phyloP scores from a whole-genome alignment of 1,140 invertebrate genomes.

The Drosophila ogumai region DNA sequence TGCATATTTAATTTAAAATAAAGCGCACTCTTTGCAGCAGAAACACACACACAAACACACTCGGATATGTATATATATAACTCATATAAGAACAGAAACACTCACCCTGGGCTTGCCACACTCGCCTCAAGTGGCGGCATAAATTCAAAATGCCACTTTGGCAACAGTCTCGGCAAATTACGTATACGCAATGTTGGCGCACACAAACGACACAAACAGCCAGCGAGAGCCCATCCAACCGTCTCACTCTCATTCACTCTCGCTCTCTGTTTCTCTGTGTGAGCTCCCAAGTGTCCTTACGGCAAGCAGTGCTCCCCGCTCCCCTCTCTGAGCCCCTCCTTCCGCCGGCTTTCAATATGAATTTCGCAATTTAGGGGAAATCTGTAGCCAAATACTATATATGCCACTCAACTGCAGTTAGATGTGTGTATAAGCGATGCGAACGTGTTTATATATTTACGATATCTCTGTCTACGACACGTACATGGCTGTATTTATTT shows the following conservation, averaged over 20 bases:
- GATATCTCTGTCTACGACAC: constrained; percentile 4
- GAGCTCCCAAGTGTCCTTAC: constrained; percentile 55
- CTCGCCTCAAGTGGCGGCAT: constrained; percentile 77
- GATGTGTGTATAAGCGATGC: constrained; percentile 5
- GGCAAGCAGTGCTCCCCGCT: constrained; percentile 13
- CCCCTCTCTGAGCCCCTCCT: not conserved
- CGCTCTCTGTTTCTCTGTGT: constrained; percentile 16
- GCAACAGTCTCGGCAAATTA: constrained; percentile 73
- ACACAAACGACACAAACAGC: constrained; percentile 52
- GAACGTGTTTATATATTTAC: constrained; percentile 27
- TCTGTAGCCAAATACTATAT: constrained; percentile 48
- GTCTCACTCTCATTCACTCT: constrained; percentile 9
- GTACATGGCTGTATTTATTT: not conserved
- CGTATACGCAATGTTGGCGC: constrained; percentile 70
- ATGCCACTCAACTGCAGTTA: constrained; percentile 13
- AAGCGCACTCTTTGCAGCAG: constrained; percentile 48
- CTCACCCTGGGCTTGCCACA: constrained; percentile 45
- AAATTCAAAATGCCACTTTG: constrained; percentile 80
- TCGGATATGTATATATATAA: not conserved
- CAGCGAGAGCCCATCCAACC: constrained; percentile 15
- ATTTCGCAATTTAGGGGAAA: constrained; percentile 58
- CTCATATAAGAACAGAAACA: constrained; percentile 25
- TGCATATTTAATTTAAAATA: constrained; percentile 77
- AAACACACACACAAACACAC: not conserved
- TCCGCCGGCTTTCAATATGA: constrained; percentile 37